phyloP scores from a whole-genome alignment of 1,140 invertebrate genomes.

The Bombus soroeensis region DNA sequence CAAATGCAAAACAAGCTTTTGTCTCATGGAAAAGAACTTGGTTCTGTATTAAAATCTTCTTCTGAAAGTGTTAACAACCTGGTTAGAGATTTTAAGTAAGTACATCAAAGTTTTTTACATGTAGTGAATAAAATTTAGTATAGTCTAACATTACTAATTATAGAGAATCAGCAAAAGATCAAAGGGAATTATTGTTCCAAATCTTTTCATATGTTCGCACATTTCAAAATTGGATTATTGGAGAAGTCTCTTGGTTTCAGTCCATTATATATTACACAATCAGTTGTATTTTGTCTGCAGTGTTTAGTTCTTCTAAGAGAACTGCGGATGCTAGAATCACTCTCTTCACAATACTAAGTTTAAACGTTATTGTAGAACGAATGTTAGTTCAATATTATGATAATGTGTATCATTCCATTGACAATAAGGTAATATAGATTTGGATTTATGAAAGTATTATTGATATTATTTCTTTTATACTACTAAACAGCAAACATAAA shows the following conservation, averaged over 20 bases:
- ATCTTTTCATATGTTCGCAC: constrained; percentile 84
- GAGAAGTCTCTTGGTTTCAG: constrained; percentile 85
- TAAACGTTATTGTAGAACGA: constrained; percentile 77
- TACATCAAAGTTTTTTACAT: constrained; percentile 24
- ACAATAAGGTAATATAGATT: constrained; percentile 66
- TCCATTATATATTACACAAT: constrained; percentile 84
- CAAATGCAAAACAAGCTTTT: constrained; percentile 75
- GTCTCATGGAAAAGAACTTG: constrained; percentile 74
- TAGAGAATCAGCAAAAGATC: constrained; percentile 83
- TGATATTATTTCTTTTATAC: not conserved
- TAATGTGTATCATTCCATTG: constrained; percentile 54
- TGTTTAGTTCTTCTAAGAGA: constrained; percentile 83
- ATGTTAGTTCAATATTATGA: constrained; percentile 75
- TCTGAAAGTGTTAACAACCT: constrained; percentile 80
- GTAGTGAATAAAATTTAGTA: not conserved
- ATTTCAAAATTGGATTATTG: constrained; percentile 84
- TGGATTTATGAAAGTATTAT: not conserved
- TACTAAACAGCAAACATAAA: not conserved
- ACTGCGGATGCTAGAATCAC: constrained; percentile 83
- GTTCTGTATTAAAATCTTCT: constrained; percentile 71
- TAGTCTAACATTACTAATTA: constrained; percentile 29
- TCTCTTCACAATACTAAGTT: constrained; percentile 83
- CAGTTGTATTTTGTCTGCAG: constrained; percentile 81
- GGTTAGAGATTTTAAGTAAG: constrained; percentile 83
- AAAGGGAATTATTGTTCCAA: constrained; percentile 83